Evolutionary conservation across 2,797 vertebrate genomes (phyloP), one percentile per base, ranked within the genome.

Genomic region (Streptopelia turtur): DNA sequence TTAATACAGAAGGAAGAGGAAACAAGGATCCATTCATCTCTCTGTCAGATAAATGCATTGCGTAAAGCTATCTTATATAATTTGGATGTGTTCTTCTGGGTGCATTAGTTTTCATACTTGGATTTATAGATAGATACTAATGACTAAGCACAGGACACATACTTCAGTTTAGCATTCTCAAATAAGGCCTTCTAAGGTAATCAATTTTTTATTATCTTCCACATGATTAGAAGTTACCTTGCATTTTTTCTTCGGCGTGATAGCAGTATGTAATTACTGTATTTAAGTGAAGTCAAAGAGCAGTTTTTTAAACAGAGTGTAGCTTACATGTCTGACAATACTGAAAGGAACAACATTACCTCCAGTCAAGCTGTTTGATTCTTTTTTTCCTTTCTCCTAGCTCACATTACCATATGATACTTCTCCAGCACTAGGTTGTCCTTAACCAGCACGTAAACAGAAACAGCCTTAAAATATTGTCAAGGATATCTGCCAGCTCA

Each of bases 41-140:
- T 70, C 41, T 72, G 50, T 55, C 90, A 91, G 76, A 94, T 33
- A 93, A 96, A 93, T 22, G 60, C 16, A 71, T 8, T 71, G 43
- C 55, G 80, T 21, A 66, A 92, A 92, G 61, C 66, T 83, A 52
- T 87, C 70, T 83, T 81, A 66, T 60, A 82, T 59, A 76, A 71
- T 56, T 71, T 47, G 39, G 63, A 83, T 66, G 41, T 64, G 64
- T 27, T 89, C 83, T 94, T 4, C 2, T 35, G 66, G 66, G 60
- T 82, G 31, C 76, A 89, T 75, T 91, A 94, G 59, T 16, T 93
- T 94, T 92, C 52, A n/a, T 59, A 61, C 59, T 39, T 35, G 39
- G 11, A 87, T 95, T 93, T 95, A 89, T 56, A 27, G 3, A 72
- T 45, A 80, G 55, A 86, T 88, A 18, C 28, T 68, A 77, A 94